phyloP scores from a whole-genome alignment of 2,113 vertebrate species.

The Nyctereutes procyonoides region DNA sequence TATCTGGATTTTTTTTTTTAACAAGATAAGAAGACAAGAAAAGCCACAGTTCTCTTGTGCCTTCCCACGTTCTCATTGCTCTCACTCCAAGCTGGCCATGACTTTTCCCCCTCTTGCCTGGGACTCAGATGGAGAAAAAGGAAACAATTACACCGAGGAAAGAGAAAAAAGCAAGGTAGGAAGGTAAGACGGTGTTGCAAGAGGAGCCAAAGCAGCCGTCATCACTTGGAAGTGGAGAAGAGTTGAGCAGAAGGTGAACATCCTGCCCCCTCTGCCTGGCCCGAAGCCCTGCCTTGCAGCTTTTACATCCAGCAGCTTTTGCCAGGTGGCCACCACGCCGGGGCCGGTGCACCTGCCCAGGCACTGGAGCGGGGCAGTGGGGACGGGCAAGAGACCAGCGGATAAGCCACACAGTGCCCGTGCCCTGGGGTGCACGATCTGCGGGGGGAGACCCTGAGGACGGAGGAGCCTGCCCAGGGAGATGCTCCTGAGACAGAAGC shows the following conservation, averaged over 20 bases:
- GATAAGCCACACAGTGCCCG: neutral
- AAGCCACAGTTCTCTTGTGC: no score
- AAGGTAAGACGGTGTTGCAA: rapidly evolving
- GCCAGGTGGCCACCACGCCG: rapidly evolving
- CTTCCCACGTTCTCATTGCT: neutral
- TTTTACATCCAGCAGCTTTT: neutral
- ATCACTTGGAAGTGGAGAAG: rapidly evolving
- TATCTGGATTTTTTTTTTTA: neutral
- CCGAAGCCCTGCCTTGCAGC: no score
- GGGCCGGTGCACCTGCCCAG: rapidly evolving
- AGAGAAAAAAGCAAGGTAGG: neutral
- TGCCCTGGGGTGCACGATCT: rapidly evolving
- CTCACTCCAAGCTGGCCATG: neutral
- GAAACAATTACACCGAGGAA: neutral
- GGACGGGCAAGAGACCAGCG: neutral
- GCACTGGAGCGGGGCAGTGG: no score
- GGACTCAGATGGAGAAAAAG: neutral
- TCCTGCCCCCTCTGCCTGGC: neutral
- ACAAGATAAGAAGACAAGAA: neutral
- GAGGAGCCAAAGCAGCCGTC: rapidly evolving
- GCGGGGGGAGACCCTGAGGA: neutral
- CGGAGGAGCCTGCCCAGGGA: rapidly evolving
- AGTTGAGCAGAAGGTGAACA: no score
- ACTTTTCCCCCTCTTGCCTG: neutral
- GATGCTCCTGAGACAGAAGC: rapidly evolving